phyloP scores from a whole-genome alignment of 2,113 vertebrate species.

The Ifrita kowaldi region DNA sequence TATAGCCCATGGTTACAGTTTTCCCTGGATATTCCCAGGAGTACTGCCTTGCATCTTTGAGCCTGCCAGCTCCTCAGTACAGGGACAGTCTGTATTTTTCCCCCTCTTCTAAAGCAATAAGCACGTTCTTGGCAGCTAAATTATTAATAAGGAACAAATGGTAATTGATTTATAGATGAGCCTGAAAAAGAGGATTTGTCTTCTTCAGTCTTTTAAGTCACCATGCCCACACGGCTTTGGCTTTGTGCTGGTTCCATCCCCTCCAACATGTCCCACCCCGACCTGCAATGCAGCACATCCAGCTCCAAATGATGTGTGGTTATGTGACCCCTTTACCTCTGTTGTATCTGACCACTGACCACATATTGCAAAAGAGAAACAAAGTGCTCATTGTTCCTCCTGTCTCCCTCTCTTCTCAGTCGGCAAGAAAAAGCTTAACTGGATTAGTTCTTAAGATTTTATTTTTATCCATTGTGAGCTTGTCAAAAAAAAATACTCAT shows the following conservation, averaged over 20 bases:
- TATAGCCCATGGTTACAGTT: not conserved
- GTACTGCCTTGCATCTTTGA: not conserved
- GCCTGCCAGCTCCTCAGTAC: not conserved
- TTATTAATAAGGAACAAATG: conserved; percentile 60
- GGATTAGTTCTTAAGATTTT: conserved; percentile 18
- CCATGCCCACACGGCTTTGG: not conserved
- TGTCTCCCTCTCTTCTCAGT: not conserved
- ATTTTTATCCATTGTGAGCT: conserved; percentile 38
- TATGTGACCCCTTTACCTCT: not conserved
- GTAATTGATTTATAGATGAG: conserved; percentile 35
- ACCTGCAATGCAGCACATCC: not conserved
- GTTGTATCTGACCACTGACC: not conserved
- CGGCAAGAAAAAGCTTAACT: not conserved
- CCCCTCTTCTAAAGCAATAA: not conserved
- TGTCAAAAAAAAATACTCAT: not conserved
- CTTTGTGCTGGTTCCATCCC: not conserved
- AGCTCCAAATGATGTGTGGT: not conserved
- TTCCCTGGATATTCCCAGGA: not conserved
- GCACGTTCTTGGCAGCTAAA: conserved; percentile 47
- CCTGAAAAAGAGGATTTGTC: not conserved
- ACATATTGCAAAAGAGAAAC: conserved; percentile 15
- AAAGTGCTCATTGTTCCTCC: conserved; percentile 17
- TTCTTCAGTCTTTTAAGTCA: not conserved
- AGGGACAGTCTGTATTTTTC: not conserved
- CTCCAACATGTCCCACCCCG: not conserved